Conservation (phyloP, 2,888 invertebrate genomes). For the Pantelozetes paolii region DNA sequence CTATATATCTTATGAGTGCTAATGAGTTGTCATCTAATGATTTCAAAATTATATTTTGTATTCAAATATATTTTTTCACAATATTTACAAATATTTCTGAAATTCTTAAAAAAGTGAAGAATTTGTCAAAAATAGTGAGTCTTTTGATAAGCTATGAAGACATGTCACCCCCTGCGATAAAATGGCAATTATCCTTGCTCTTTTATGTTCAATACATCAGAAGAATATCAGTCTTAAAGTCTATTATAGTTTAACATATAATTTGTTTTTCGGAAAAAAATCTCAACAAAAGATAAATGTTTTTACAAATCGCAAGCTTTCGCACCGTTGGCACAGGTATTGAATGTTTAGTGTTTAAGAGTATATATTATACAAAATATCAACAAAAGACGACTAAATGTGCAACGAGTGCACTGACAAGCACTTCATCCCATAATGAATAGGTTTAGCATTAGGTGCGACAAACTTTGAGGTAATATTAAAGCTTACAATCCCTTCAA, state of each 20-base stretch:
- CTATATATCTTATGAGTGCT: no score
- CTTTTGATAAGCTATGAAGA: no score
- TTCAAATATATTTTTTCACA: no score
- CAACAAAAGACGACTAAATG: conserved; percentile 22
- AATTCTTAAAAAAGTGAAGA: no score
- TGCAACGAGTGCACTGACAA: conserved; percentile 18
- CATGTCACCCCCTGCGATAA: no score
- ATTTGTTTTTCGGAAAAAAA: not conserved
- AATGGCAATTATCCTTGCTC: no score
- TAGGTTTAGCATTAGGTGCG: not conserved
- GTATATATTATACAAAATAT: conserved; percentile 11
- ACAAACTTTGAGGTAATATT: conserved; percentile 28
- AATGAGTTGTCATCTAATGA: no score
- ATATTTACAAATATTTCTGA: no score
- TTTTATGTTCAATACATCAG: no score
- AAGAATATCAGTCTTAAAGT: not conserved
- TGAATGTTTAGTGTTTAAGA: not conserved
- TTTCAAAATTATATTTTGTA: no score
- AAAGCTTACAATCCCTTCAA: conserved; percentile 31
- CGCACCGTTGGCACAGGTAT: not conserved
- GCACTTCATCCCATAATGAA: conserved; percentile 33
- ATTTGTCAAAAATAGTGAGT: no score
- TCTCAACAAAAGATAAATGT: not conserved
- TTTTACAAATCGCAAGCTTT: not conserved
- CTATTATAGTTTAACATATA: not conserved